Evolutionary conservation across 2,888 invertebrate genomes (phyloP).

Genomic region (Eudasyphora cyanicolor): DNA sequence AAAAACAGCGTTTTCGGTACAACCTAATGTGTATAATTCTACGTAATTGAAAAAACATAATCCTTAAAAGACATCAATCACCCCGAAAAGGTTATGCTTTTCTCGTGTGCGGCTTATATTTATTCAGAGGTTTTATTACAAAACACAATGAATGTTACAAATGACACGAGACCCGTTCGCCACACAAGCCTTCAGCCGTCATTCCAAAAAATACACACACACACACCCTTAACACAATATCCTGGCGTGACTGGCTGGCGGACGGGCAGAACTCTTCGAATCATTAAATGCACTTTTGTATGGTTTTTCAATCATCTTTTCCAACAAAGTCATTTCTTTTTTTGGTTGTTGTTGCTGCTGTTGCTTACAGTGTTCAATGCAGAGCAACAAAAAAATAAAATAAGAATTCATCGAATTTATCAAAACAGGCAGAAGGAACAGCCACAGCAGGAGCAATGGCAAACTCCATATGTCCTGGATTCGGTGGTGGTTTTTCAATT

Average conservation of each 20-base stretch:
- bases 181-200: neutral
- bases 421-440: constrained; percentile 4
- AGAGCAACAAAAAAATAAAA: constrained; percentile 17
- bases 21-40: no score
- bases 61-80: constrained; percentile 30
- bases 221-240: constrained; percentile 40
- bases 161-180: constrained; percentile 47
- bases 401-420: constrained; percentile 53
- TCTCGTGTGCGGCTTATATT: neutral
- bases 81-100: neutral
- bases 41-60: neutral
- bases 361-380: constrained; percentile 19
- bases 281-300: constrained; percentile 34
- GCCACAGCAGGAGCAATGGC: neutral
- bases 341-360: constrained; percentile 23
- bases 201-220: constrained; percentile 26
- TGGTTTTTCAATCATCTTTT: constrained; percentile 52
- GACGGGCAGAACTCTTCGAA: constrained; percentile 16
- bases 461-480: constrained; percentile 55
- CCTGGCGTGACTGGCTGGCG: constrained; percentile 9
- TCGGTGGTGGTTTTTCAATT: constrained; percentile 60
- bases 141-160: constrained; percentile 38
- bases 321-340: neutral
- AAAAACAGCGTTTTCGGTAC: no score
- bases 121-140: constrained; percentile 18